Base-by-base conservation (phyloP, 2,888 invertebrate genomes). In the Drosophila nigricruria region DNA sequence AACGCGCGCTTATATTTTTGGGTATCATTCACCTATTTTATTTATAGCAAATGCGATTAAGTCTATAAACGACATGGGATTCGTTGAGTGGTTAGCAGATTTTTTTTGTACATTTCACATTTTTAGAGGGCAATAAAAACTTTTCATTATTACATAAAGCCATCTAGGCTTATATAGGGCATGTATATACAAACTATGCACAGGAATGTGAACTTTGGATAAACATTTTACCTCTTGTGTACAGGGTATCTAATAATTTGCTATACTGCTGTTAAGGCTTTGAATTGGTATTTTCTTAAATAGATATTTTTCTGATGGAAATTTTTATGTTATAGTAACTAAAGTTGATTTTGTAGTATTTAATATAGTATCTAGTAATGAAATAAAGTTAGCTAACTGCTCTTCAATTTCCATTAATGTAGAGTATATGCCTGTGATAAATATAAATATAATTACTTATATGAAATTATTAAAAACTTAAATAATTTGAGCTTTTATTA, bases 1-100 rank as follows among this genome's bases (percentile, higher is more conserved):
- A 65, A 42, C 38, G 42, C 34, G 40, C 62, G 57, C 50, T 62
- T 77, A 73, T 85, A 73, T 77, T 83, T 83, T 83, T 82, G 77
- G 66, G 68, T 71, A 73, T 69, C 70, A 32, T 58, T 70, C 73
- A 73, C 69, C 70, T 72, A 65, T 70, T 40, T 68, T 88, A 88
- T 88, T 88, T 73, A 82, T 83, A 88, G 80, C 25, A 61, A 61
- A 43, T 32, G 25, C 62, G 75, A 88, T 79, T 71, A 62, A 70
- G 43, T 18, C 20, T 45, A 32, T 49, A 42, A 62, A 45, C 23
- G 30, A 58, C 56, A 74, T 65, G 20, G 6, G 47, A 56, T 45
- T 25, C 9, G 9, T 20, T 12, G 18, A 18, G 4, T 18, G 23
- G n/a, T 56, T 32, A 27, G 34, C 18, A 30, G 34, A 36, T 63